Percentiles rank a stretch among this genome's conserved stretches.
Evolutionary conservation across 30 jellyfish, hydroid and myxozoan species (phyloP).

Genomic region (Mastigias papua): DNA sequence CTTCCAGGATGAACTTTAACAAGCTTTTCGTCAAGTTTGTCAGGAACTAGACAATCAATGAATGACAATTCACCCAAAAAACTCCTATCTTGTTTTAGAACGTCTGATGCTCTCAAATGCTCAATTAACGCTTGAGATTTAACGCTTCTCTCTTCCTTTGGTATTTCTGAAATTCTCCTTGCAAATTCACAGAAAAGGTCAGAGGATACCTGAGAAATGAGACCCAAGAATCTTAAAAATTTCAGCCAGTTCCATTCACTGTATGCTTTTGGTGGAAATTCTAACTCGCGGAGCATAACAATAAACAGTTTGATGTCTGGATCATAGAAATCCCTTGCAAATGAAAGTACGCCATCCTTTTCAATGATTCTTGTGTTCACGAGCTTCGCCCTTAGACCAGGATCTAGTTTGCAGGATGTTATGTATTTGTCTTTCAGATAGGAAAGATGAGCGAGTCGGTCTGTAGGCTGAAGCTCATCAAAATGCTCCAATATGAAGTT

Average conservation of each 20-base stretch:
- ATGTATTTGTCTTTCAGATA: constrained; percentile 7
- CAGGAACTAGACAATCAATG: constrained; percentile 47
- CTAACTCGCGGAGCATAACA: constrained; percentile 28
- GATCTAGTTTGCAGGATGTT: not conserved
- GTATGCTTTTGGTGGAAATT: constrained; percentile 58
- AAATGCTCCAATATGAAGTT: not conserved
- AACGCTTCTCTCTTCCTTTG: not conserved
- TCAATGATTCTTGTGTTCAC: constrained; percentile 24
- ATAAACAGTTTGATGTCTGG: constrained; percentile 44
- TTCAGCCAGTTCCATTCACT: constrained; percentile 34
- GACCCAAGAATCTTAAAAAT: constrained; percentile 63
- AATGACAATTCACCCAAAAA: not conserved
- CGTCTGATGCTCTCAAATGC: constrained; percentile 4
- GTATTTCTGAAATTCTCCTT: not conserved
- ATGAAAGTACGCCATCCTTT: constrained; percentile 11
- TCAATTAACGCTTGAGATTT: constrained; percentile 43
- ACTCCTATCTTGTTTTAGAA: not conserved
- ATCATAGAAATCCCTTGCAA: constrained; percentile 48
- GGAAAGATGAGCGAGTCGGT: constrained; percentile 43
- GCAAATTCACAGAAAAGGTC: constrained; percentile 64
- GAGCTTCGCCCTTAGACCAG: not conserved
- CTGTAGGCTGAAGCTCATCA: not conserved
- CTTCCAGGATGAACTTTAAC: constrained; percentile 1
- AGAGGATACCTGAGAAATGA: constrained; percentile 17
- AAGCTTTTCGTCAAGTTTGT: constrained; percentile 1